Base-by-base conservation (phyloP, 2,113 vertebrate species). In the Gallinago paraguaiae region DNA sequence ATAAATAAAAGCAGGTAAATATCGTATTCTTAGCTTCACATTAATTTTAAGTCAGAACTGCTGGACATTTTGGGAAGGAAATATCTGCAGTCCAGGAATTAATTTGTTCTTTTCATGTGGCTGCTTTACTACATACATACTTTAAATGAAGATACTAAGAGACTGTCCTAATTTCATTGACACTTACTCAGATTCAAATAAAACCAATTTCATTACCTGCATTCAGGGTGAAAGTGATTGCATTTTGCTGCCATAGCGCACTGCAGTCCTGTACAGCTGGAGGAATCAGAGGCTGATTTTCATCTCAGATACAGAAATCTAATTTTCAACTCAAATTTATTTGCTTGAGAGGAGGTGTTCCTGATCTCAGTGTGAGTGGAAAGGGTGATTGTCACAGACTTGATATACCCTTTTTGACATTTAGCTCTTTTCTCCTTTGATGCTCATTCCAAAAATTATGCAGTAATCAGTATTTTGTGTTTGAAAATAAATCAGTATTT, bases 11-110 rank as follows among this genome's bases (percentile, higher is more conserved):
- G 19, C 67, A 6, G 17, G 1, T 10, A 39, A 59, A 5, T 39
- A 7, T 43, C 48, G 24, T 95, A 82, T 86, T 82, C 53, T 56
- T 54, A 92, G 15, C 11, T 76, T 88, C 25, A 43, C 46, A 63
- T 63, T 85, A 84, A 90, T 95, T 95, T 91, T 61, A 92, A 92
- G 24, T 85, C 60, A 88, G 77, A 92, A 64, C 35, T 87, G 69
- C 17, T 63, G 51, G n/a, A 50, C 20, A 15, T 72, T 82, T 89
- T 41, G n/a, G 37, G 61, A 88, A 76, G 70, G 23, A 94, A 89
- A 78, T 12, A 60, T 51, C 31, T 61, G 13, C 68, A 92, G 43
- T 60, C 28, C 59, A 57, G 57, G 54, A 89, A 83, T 28, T 28
- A 48, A 95, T 96, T 72, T 93, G 20, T 28, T 51, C 50, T 91